These are phyloP conservation scores for Odontesthes bonariensis DNA, from an alignment of 2,113 vertebrate species.

Conservation along the genomic window DNA sequence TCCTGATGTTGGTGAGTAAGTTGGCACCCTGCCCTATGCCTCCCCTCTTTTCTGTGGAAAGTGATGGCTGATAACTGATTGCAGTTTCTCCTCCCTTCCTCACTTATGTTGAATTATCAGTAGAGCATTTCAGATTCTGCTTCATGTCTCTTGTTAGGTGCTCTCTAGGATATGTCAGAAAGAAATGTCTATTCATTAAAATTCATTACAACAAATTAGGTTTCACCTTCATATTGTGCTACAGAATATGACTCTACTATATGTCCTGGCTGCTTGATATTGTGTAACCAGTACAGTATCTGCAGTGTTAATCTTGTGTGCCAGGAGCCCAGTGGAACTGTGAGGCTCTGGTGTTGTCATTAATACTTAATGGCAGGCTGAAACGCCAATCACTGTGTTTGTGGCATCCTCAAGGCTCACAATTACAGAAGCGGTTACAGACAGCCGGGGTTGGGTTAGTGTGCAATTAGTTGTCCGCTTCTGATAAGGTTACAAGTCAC, in stretches of 20 bases:
- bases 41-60: conserved; percentile 42
- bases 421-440: conserved; percentile 74
- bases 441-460: conserved; percentile 62
- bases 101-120: conserved; percentile 55
- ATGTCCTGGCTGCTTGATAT: conserved; percentile 33
- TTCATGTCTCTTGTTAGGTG: conserved; percentile 9
- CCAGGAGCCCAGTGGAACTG: conserved; percentile 59
- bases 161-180: conserved; percentile 1
- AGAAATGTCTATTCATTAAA: conserved; percentile 17
- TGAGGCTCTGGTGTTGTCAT: conserved; percentile 71
- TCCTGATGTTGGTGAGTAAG: conserved; percentile 36
- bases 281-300: conserved; percentile 24
- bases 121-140: background rate
- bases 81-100: conserved; percentile 34
- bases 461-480: conserved; percentile 67
- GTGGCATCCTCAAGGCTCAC: conserved; percentile 60
- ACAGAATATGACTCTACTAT: conserved; percentile 3
- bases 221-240: background rate
- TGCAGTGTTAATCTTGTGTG: conserved; percentile 31
- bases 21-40: conserved; percentile 37
- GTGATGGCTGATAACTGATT: conserved; percentile 51
- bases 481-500: conserved; percentile 73
- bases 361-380: conserved; percentile 74
- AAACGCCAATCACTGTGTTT: conserved; percentile 62
- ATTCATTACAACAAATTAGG: background rate